A percentile compares a stretch with the other conserved stretches of the same genome.
phyloP scores from a whole-genome alignment of 2,888 invertebrate genomes.

The Lagria hirta region DNA sequence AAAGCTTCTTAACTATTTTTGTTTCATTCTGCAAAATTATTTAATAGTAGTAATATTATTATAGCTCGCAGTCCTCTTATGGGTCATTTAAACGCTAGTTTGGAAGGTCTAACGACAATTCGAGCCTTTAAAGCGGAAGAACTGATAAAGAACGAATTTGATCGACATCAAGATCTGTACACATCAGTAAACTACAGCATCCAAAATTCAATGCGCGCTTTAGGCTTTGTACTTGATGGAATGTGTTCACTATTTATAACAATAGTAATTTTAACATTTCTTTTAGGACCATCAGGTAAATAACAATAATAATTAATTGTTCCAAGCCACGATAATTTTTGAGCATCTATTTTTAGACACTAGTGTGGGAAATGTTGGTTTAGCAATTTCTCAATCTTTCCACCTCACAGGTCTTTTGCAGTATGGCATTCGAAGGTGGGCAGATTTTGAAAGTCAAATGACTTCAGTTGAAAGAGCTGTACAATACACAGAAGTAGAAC shows the following conservation, averaged over 20 bases:
- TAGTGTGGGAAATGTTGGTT: conserved; percentile 63
- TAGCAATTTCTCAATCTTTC: conserved; percentile 79
- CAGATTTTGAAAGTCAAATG: conserved; percentile 79
- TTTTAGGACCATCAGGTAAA: conserved; percentile 14
- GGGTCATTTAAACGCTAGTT: conserved; percentile 48
- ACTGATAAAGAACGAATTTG: conserved; percentile 46
- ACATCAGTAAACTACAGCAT: conserved; percentile 47
- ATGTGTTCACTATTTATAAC: conserved; percentile 34
- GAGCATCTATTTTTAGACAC: conserved; percentile 48
- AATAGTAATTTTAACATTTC: conserved; percentile 14
- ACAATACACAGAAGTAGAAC: conserved; percentile 55
- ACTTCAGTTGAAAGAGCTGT: conserved; percentile 82
- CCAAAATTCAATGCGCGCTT: conserved; percentile 39
- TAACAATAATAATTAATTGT: no score
- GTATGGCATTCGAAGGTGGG: conserved; percentile 75
- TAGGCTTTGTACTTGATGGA: conserved; percentile 45
- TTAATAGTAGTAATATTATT: background rate
- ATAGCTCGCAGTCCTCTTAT: conserved; percentile 50
- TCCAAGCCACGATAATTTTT: conserved; percentile 2
- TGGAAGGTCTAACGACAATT: conserved; percentile 49
- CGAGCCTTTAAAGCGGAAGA: conserved; percentile 45
- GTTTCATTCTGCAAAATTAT: conserved; percentile 17
- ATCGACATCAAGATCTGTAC: conserved; percentile 47
- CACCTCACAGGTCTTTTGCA: conserved; percentile 69
- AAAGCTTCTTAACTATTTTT: conserved; percentile 14